These are phyloP conservation scores for Cephus cinctus DNA, from an alignment of 1,140 invertebrate genomes.

Conservation along the genomic window DNA sequence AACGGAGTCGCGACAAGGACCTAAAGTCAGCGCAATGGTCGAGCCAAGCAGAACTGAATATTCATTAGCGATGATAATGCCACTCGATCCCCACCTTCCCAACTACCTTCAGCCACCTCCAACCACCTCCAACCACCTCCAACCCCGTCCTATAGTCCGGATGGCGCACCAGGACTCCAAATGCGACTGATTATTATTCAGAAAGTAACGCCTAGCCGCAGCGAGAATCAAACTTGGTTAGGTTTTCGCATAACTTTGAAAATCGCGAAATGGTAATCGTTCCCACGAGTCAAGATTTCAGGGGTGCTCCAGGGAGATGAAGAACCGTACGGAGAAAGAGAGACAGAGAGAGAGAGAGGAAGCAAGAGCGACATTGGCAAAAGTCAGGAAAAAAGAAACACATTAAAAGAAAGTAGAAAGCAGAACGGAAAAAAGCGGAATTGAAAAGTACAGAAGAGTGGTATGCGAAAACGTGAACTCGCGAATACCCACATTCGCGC, in stretches of 20 bases:
- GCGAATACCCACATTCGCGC: too few species aligned
- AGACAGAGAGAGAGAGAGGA: slow-evolving; percentile 3
- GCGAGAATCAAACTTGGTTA: slow-evolving; percentile 24
- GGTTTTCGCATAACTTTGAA: slow-evolving; percentile 25
- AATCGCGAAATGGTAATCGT: slow-evolving; percentile 3
- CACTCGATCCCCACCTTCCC: slow-evolving; percentile 27
- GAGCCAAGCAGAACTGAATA: slow-evolving; percentile 45
- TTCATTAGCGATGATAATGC: slow-evolving; percentile 52
- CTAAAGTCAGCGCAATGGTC: slow-evolving; percentile 29
- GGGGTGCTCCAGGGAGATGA: too few species aligned
- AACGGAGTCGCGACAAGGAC: slow-evolving; percentile 33
- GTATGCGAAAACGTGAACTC: too few species aligned
- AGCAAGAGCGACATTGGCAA: too few species aligned
- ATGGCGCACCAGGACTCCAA: slow-evolving; percentile 33
- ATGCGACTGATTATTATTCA: slow-evolving; percentile 47
- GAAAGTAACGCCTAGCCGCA: slow-evolving; percentile 27
- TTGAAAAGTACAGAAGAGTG: too few species aligned
- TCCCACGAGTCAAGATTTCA: not conserved
- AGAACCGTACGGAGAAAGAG: slow-evolving; percentile 8
- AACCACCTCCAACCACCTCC: too few species aligned
- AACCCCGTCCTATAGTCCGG: too few species aligned
- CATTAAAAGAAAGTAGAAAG: too few species aligned
- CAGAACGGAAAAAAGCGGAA: too few species aligned
- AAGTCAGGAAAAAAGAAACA: too few species aligned
- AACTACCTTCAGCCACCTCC: slow-evolving; percentile 2